Percentiles rank a stretch among this genome's conserved stretches.
These are phyloP conservation scores for Sceloporus undulatus DNA, from an alignment of 2,113 vertebrate species.

Conservation along the genomic window DNA sequence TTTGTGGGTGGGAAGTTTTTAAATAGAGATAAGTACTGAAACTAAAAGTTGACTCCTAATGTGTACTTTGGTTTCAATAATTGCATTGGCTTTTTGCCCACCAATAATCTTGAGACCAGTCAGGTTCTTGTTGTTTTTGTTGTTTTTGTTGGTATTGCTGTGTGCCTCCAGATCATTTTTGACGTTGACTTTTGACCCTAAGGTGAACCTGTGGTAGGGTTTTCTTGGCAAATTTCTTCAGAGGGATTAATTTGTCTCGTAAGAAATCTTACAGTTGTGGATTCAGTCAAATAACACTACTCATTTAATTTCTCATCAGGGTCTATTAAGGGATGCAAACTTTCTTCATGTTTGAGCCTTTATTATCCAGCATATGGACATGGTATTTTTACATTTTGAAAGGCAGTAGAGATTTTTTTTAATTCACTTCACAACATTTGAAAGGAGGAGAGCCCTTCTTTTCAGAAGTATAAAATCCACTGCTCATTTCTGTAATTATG, in stretches of 20 bases:
- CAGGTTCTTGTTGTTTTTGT: not conserved
- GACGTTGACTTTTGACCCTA: too few relatives aligned
- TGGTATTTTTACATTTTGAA: conserved; percentile 1
- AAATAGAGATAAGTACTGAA: not conserved
- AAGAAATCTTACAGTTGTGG: not conserved
- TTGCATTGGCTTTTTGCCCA: not conserved
- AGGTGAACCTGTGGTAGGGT: too few relatives aligned
- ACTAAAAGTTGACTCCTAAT: not conserved
- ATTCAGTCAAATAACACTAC: not conserved
- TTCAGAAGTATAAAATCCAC: not conserved
- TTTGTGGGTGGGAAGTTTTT: not conserved
- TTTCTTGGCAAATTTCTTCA: not conserved
- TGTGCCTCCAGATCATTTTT: too few relatives aligned
- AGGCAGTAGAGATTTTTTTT: conserved; percentile 39
- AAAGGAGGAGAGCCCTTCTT: conserved; percentile 52
- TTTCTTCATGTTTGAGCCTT: not conserved
- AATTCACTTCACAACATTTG: conserved; percentile 35
- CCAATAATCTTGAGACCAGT: not conserved
- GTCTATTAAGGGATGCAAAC: too few relatives aligned
- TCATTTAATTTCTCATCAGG: too few relatives aligned
- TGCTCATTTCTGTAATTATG: rapidly evolving
- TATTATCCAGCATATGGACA: not conserved
- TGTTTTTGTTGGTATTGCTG: too few relatives aligned
- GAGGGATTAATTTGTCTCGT: not conserved
- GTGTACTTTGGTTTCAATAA: not conserved